phyloP scores from a whole-genome alignment of 2,888 invertebrate species.

The Conistra vaccinii region DNA sequence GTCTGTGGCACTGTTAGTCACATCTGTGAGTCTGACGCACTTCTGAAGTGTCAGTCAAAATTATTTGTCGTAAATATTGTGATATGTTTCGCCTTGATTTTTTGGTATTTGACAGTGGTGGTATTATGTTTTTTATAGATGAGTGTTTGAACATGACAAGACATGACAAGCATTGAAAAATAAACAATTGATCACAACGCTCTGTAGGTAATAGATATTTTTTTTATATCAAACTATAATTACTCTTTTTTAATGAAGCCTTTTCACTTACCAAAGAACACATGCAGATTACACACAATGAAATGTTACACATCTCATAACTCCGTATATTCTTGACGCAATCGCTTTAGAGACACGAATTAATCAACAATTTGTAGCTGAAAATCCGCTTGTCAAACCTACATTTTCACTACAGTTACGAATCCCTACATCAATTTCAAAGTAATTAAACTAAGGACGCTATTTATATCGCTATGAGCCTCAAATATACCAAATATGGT shows the following conservation, averaged over 20 bases:
- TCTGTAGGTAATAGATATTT: background rate
- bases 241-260: background rate
- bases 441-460: background rate
- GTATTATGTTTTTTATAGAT: slow-evolving; percentile 1
- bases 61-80: slow-evolving; percentile 36
- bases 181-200: background rate
- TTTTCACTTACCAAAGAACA: background rate
- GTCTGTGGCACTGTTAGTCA: slow-evolving; percentile 24
- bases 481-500: background rate
- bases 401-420: background rate
- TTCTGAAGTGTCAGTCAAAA: slow-evolving; percentile 50
- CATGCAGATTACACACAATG: background rate
- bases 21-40: slow-evolving; percentile 45
- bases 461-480: background rate
- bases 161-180: no score
- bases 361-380: background rate
- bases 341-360: background rate
- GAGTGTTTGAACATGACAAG: background rate
- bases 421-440: background rate
- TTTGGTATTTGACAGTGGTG: background rate
- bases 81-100: background rate
- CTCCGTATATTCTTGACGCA: background rate
- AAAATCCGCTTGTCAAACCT: background rate
- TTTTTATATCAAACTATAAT: background rate
- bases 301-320: no score